Conservation (phyloP, 2,888 invertebrate genomes). For the Drosophila kuntzei region DNA sequence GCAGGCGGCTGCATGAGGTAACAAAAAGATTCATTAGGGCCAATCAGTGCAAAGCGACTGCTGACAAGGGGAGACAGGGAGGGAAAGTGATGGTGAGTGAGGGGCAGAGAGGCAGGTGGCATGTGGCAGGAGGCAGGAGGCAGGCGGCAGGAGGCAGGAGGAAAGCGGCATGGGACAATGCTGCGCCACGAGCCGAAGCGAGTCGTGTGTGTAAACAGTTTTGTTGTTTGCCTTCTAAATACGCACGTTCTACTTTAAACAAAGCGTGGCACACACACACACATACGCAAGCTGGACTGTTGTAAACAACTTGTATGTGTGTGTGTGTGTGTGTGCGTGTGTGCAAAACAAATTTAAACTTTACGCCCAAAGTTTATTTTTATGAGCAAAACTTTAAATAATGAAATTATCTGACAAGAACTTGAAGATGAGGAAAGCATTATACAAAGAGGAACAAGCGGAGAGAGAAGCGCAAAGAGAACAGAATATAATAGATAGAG, state of each 20-base stretch:
- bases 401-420: conserved; percentile 78
- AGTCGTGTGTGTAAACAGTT: conserved; percentile 70
- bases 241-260: conserved; percentile 78
- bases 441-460: conserved; percentile 25
- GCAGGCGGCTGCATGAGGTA: conserved; percentile 75
- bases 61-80: conserved; percentile 23
- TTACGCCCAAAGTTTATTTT: conserved; percentile 77
- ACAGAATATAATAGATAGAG: neutral
- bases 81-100: no score
- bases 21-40: conserved; percentile 79
- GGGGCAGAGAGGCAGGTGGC: conserved; percentile 11
- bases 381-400: conserved; percentile 77
- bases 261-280: conserved; percentile 49
- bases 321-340: conserved; percentile 39
- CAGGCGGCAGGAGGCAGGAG: conserved; percentile 3
- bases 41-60: conserved; percentile 75
- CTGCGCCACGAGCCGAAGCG: conserved; percentile 42
- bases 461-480: conserved; percentile 11
- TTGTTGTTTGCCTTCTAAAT: conserved; percentile 77
- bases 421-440: conserved; percentile 62
- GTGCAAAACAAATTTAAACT: conserved; percentile 78
- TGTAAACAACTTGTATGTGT: conserved; percentile 60
- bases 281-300: conserved; percentile 35
- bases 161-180: conserved; percentile 6
- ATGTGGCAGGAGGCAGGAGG: neutral